Evolutionary conservation across 1,140 invertebrate species (phyloP).

Genomic region (Macrobrachium nipponense): DNA sequence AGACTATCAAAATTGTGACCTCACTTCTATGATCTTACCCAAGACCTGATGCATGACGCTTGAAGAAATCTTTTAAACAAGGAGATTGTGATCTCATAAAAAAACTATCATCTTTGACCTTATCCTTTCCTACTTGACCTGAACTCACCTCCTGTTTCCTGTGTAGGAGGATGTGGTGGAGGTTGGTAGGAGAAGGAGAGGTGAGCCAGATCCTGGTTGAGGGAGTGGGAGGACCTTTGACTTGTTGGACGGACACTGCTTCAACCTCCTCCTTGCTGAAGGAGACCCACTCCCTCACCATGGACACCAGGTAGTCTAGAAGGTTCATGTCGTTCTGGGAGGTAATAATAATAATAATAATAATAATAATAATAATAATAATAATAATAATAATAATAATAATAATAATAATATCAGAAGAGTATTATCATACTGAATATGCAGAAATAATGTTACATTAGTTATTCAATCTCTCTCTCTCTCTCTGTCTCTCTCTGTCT

Average conservation of each 20-base stretch:
- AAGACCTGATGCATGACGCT: no score
- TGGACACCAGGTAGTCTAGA: constrained; percentile 2
- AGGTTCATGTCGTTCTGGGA: constrained; percentile 3
- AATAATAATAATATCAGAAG: no score
- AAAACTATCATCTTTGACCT: no score
- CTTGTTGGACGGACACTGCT: constrained; percentile 17
- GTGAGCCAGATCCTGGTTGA: constrained; percentile 26
- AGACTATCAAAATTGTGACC: no score
- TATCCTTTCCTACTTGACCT: no score
- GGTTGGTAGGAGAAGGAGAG: not conserved
- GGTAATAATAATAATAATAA: not conserved
- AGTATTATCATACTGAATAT: no score
- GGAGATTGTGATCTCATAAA: no score
- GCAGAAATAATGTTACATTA: no score
- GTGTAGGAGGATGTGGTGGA: constrained; percentile 33
- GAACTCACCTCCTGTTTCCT: constrained; percentile 10
- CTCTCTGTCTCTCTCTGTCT: not conserved
- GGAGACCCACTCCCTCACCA: constrained; percentile 14
- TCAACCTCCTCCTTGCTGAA: not conserved
- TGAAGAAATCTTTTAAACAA: no score
- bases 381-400: no score
- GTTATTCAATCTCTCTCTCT: not conserved
- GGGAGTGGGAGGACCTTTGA: not conserved
- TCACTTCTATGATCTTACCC: no score
- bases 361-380: no score